Conservation (phyloP, 1,140 invertebrate species). For the Neotoxoptera formosana region DNA sequence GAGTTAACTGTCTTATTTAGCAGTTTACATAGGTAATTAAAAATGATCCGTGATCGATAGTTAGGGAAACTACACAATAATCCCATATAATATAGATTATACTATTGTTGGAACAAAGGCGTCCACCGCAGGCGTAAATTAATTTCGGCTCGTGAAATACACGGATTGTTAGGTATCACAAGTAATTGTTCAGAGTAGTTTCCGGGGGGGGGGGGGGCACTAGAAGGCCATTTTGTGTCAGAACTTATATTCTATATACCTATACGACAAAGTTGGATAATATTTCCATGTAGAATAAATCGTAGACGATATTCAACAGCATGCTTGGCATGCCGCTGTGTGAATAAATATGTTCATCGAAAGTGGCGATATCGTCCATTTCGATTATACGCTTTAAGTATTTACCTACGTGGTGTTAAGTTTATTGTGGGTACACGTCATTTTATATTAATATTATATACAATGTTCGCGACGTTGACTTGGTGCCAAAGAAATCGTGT, state of each 20-base stretch:
- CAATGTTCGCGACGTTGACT: neutral
- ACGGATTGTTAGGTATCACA: neutral
- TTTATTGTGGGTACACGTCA: neutral
- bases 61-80: neutral
- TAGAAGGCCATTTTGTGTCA: neutral
- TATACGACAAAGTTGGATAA: neutral
- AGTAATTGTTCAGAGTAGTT: neutral
- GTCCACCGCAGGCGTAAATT: slow-evolving; percentile 1
- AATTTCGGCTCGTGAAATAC: neutral
- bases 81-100: neutral
- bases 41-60: neutral
- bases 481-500: slow-evolving; percentile 35
- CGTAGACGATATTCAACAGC: neutral
- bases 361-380: neutral
- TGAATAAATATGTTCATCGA: neutral
- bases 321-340: neutral
- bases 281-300: neutral
- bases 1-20: neutral
- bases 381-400: neutral
- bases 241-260: neutral
- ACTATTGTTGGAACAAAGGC: neutral
- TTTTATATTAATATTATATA: neutral
- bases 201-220: too few relatives aligned
- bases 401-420: neutral
- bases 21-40: neutral